Evolutionary conservation across 2,888 invertebrate species (phyloP).

Genomic region (Oscheius onirici): DNA sequence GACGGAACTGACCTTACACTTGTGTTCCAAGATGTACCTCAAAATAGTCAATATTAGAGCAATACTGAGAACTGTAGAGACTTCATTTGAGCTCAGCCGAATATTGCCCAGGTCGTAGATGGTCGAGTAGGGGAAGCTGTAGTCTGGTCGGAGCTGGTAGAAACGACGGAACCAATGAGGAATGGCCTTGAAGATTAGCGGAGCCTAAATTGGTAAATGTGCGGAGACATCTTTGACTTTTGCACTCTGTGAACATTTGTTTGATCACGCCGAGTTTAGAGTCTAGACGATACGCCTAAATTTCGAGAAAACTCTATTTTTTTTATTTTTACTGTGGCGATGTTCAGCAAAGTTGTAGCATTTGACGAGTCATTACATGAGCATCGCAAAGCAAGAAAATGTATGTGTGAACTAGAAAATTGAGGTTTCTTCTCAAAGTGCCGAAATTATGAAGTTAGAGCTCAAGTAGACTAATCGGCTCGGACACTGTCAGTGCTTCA

Average conservation of each 20-base stretch:
- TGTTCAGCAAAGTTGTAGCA: no score
- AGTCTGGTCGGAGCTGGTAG: slow-evolving; percentile 56
- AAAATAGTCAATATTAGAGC: slow-evolving; percentile 51
- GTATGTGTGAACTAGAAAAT: no score
- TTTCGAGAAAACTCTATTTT: no score
- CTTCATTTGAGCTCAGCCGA: slow-evolving; percentile 38
- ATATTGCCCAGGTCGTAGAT: slow-evolving; percentile 49
- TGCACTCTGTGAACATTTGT: no score
- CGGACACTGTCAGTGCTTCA: no score
- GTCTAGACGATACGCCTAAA: slow-evolving; percentile 4
- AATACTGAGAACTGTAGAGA: slow-evolving; percentile 42
- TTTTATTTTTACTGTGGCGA: no score
- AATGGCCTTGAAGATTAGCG: slow-evolving; percentile 48
- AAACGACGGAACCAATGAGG: slow-evolving; percentile 52
- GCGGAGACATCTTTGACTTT: background rate
- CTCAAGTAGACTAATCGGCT: no score
- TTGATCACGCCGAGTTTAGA: background rate
- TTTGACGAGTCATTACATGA: no score
- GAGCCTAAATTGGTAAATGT: slow-evolving; percentile 34
- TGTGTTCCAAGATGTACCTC: slow-evolving; percentile 44
- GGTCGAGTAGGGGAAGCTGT: slow-evolving; percentile 51
- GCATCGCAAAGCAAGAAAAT: no score
- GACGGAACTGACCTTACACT: slow-evolving; percentile 29
- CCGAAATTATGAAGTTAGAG: no score
- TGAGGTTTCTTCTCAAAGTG: no score